These are phyloP conservation scores for Nestor notabilis DNA, from an alignment of 2,113 vertebrate species.

Conservation along the genomic window DNA sequence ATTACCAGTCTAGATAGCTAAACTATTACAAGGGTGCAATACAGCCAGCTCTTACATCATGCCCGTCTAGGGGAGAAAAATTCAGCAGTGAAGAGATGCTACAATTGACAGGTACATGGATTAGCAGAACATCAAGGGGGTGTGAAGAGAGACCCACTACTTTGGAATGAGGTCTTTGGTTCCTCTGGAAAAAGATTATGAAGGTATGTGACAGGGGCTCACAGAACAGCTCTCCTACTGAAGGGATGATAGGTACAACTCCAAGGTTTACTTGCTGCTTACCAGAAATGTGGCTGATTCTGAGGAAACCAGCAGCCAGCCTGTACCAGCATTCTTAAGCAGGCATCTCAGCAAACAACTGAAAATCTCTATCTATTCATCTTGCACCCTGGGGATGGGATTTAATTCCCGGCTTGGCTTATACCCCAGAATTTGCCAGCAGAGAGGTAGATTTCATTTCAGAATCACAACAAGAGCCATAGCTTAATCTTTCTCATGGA, in stretches of 20 bases:
- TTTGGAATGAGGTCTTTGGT: not conserved
- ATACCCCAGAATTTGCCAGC: not conserved
- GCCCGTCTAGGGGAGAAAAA: conserved; percentile 58
- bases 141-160: not conserved
- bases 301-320: not conserved
- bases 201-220: not conserved
- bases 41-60: not conserved
- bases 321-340: not conserved
- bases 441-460: not conserved
- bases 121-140: not conserved
- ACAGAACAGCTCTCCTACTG: not conserved
- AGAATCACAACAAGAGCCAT: not conserved
- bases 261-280: not conserved
- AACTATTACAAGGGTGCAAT: not conserved
- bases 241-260: not conserved
- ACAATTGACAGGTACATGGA: not conserved
- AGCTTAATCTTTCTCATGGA: not conserved
- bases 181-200: not conserved
- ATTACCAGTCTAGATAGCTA: not conserved
- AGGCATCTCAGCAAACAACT: not conserved
- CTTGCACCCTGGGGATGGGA: not conserved
- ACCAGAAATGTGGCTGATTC: not conserved
- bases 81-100: not conserved
- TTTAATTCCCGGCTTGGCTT: not conserved
- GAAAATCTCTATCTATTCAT: not conserved